phyloP scores from a whole-genome alignment of 64 coral and sea anemone genomes.

The Montipora sp. region DNA sequence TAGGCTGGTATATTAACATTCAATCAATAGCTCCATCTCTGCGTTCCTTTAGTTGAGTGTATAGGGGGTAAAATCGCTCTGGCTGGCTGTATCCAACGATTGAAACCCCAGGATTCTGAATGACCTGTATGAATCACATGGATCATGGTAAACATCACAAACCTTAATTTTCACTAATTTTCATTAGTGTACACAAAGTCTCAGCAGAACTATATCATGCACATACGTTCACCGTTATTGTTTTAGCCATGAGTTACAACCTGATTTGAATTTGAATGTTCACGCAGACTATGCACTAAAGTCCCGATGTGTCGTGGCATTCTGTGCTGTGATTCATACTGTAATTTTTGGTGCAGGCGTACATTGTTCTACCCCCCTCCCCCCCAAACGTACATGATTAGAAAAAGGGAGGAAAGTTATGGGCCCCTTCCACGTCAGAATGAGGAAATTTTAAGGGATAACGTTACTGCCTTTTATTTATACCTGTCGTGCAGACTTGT shows the following conservation, averaged over 20 bases:
- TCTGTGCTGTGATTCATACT: background rate
- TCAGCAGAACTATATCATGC: background rate
- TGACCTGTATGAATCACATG: slow-evolving; percentile 3
- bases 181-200: background rate
- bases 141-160: background rate
- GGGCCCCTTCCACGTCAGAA: background rate
- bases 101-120: slow-evolving; percentile 47
- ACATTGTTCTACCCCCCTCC: background rate
- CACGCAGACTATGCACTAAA: background rate
- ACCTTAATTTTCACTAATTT: background rate
- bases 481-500: slow-evolving; percentile 32
- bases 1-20: slow-evolving; percentile 12
- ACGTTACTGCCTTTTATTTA: background rate
- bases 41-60: slow-evolving; percentile 12
- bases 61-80: slow-evolving; percentile 14
- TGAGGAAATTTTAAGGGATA: background rate
- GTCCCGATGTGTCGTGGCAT: background rate
- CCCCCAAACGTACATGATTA: background rate
- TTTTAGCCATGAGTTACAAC: background rate
- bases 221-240: background rate
- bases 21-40: slow-evolving; percentile 29
- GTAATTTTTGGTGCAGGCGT: background rate
- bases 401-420: background rate
- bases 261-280: slow-evolving; percentile 2
- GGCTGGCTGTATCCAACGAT: slow-evolving; percentile 36